Evolutionary conservation across 2,113 vertebrate species (phyloP).

Genomic region (Elaphurus davidianus): DNA sequence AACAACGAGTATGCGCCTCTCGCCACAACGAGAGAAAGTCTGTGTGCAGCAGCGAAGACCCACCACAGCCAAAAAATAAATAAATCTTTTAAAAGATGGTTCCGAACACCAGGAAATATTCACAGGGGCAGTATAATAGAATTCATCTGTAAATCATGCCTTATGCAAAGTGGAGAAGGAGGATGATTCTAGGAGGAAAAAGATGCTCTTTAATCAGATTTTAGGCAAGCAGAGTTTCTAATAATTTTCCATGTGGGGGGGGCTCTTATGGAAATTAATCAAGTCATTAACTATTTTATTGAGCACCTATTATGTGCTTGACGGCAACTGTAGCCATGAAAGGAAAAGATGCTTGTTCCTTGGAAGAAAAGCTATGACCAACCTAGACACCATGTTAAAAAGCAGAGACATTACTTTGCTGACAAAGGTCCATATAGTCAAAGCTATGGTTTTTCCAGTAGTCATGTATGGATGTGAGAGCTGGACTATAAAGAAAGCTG

Average conservation of each 20-base stretch:
- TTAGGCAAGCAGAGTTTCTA: not conserved
- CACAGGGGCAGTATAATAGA: not conserved
- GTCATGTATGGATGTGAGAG: not conserved
- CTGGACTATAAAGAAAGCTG: not conserved
- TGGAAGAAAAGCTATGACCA: not conserved
- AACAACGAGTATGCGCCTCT: not conserved
- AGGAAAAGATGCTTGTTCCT: not conserved
- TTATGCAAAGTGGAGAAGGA: not conserved
- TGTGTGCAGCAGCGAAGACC: fast-evolving
- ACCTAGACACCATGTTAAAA: not conserved
- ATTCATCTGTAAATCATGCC: not conserved
- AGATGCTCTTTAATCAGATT: not conserved
- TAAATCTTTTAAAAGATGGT: not conserved
- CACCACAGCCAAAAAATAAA: not conserved
- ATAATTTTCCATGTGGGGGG: not conserved
- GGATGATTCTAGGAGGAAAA: not conserved
- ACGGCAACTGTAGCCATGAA: not conserved
- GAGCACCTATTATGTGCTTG: not conserved
- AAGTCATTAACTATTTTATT: not conserved
- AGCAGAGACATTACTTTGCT: not conserved
- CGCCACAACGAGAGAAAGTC: not conserved
- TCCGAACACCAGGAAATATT: not conserved
- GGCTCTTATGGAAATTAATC: not conserved
- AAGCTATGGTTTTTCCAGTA: not conserved
- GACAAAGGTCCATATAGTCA: not conserved